phyloP scores from a whole-genome alignment of 2,888 invertebrate genomes.

The Drosophila borealis region DNA sequence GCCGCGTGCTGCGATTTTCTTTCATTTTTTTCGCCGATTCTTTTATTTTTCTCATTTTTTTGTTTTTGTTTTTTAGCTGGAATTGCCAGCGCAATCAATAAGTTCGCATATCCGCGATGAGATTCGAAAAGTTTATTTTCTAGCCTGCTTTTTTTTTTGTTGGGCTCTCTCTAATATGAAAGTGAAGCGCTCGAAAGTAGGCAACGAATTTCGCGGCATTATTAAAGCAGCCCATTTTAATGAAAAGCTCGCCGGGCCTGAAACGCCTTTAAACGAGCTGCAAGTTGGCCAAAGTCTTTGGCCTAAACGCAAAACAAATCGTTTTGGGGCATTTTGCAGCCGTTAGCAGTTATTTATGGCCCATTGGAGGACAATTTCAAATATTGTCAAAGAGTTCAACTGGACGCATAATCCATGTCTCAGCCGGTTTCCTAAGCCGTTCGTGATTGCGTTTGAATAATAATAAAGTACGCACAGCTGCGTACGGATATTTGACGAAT shows the following conservation, averaged over 20 bases:
- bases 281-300: constrained; percentile 13
- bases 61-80: constrained; percentile 16
- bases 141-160: constrained; percentile 4
- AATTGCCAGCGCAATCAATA: constrained; percentile 67
- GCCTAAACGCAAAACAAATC: constrained; percentile 26
- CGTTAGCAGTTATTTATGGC: constrained; percentile 40
- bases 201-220: constrained; percentile 25
- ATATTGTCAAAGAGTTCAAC: constrained; percentile 7
- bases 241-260: constrained; percentile 15
- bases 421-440: no score
- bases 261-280: constrained; percentile 12
- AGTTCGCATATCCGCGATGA: constrained; percentile 63
- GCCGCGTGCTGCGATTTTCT: constrained; percentile 27
- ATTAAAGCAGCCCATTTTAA: constrained; percentile 53
- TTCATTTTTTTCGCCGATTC: constrained; percentile 15
- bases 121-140: constrained; percentile 38
- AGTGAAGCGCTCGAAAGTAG: constrained; percentile 39
- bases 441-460: not conserved
- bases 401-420: not conserved
- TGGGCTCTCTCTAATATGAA: constrained; percentile 27
- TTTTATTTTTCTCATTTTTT: constrained; percentile 18
- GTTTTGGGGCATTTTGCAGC: constrained; percentile 20
- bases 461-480: no score
- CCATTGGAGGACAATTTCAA: constrained; percentile 10
- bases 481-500: no score